phyloP scores from a whole-genome alignment of 2,888 invertebrate species.

The Odiellus spinosus region DNA sequence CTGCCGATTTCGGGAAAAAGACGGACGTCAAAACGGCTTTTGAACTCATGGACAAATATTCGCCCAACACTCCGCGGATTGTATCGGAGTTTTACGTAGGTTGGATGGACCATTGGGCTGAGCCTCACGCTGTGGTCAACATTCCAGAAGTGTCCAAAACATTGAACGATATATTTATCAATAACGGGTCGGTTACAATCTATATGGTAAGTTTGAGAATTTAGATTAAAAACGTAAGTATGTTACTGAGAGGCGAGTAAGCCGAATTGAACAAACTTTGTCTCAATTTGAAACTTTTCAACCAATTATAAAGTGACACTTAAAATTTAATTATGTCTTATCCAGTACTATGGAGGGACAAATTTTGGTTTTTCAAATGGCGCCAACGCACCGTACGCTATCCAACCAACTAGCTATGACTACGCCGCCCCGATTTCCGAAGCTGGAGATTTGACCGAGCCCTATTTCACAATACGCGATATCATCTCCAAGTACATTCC shows the following conservation, averaged over 20 bases:
- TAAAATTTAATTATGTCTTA: too few species aligned
- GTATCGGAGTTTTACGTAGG: conserved; percentile 84
- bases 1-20: conserved; percentile 35
- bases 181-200: conserved; percentile 30
- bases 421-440: conserved; percentile 80
- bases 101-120: conserved; percentile 79
- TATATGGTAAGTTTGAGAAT: conserved; percentile 18
- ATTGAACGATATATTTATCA: conserved; percentile 39
- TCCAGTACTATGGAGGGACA: conserved; percentile 29
- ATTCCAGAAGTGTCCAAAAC: conserved; percentile 38
- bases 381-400: conserved; percentile 7
- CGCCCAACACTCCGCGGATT: conserved; percentile 55
- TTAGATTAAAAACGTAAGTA: too few species aligned
- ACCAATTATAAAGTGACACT: too few species aligned
- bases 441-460: conserved; percentile 71
- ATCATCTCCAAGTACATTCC: conserved; percentile 31
- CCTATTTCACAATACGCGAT: conserved; percentile 55
- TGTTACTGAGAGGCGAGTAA: too few species aligned
- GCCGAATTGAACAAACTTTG: too few species aligned
- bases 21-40: conserved; percentile 7
- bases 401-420: conserved; percentile 61
- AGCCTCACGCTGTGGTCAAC: conserved; percentile 40
- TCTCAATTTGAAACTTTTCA: too few species aligned
- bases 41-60: conserved; percentile 31
- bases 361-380: conserved; percentile 28